These are phyloP conservation scores for Machimus rusticus DNA, from an alignment of 2,888 invertebrate species.

Conservation along the genomic window DNA sequence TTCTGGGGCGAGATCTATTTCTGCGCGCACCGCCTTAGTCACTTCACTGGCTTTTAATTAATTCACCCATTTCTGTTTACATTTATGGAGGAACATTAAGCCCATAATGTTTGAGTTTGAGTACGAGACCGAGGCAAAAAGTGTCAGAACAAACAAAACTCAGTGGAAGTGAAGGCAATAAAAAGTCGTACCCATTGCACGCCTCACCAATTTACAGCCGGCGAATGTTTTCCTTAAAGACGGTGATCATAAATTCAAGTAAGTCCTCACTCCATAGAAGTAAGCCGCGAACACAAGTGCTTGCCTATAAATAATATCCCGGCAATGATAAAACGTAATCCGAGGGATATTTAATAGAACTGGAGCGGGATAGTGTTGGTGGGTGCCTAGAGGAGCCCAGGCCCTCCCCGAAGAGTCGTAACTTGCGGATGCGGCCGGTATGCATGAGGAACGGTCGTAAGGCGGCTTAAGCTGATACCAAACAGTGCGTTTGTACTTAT, in stretches of 20 bases:
- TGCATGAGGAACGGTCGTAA: conserved; percentile 7
- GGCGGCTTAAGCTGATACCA: conserved; percentile 34
- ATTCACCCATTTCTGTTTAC: conserved; percentile 31
- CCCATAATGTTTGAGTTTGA: background rate
- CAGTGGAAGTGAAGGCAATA: conserved; percentile 13
- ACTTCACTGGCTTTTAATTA: conserved; percentile 12
- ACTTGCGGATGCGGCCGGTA: background rate
- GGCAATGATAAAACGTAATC: conserved; percentile 40
- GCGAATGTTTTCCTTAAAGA: conserved; percentile 35
- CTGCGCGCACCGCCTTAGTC: background rate
- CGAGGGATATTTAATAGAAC: conserved; percentile 15
- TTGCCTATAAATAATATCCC: conserved; percentile 38
- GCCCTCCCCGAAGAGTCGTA: background rate
- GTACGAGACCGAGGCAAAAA: background rate
- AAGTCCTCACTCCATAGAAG: conserved; percentile 38
- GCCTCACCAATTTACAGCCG: conserved; percentile 39
- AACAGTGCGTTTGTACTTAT: conserved; percentile 47
- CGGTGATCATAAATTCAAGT: conserved; percentile 35
- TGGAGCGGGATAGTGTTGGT: background rate
- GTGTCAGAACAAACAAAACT: conserved; percentile 34
- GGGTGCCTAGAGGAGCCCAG: background rate
- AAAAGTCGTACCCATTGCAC: conserved; percentile 37
- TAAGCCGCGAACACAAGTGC: conserved; percentile 42
- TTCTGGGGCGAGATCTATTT: background rate
- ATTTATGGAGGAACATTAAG: conserved; percentile 25